phyloP scores from a whole-genome alignment of 2,797 vertebrate genomes.

The Enteromius thamalakanensis region DNA sequence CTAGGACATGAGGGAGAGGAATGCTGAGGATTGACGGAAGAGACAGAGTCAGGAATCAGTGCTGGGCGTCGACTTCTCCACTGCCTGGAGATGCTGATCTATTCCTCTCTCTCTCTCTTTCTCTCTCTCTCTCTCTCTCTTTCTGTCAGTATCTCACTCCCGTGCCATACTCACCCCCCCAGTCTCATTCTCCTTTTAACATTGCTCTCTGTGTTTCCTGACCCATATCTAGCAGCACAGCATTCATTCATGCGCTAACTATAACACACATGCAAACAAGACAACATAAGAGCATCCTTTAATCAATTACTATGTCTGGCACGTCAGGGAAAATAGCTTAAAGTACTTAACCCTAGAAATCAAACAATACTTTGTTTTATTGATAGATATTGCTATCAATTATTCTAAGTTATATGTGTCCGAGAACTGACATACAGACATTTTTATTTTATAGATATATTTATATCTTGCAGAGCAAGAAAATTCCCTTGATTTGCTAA shows the following conservation, averaged over 20 bases:
- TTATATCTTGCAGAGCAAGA: not conserved
- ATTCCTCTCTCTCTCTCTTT: constrained; percentile 58
- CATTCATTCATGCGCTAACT: constrained; percentile 28
- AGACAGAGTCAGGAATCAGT: constrained; percentile 62
- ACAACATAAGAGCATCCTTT: not conserved
- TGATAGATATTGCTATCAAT: not conserved
- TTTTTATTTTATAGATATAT: not conserved
- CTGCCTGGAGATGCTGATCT: constrained; percentile 46
- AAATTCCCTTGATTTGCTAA: no score
- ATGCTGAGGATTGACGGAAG: constrained; percentile 41
- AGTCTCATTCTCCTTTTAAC: constrained; percentile 20
- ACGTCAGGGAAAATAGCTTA: no score
- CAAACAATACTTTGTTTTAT: not conserved
- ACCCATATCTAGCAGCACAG: constrained; percentile 43
- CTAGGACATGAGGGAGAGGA: constrained; percentile 52
- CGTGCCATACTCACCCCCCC: not conserved
- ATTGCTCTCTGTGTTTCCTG: constrained; percentile 40
- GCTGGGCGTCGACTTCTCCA: constrained; percentile 71
- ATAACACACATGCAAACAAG: constrained; percentile 1
- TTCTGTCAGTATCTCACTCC: constrained; percentile 52
- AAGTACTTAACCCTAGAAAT: not conserved
- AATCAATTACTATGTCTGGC: not conserved
- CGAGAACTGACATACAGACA: not conserved
- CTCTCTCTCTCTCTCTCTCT: constrained; percentile 53
- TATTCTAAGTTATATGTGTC: not conserved